Conservation (phyloP, 2,113 vertebrate species). For the Microtus pennsylvanicus region DNA sequence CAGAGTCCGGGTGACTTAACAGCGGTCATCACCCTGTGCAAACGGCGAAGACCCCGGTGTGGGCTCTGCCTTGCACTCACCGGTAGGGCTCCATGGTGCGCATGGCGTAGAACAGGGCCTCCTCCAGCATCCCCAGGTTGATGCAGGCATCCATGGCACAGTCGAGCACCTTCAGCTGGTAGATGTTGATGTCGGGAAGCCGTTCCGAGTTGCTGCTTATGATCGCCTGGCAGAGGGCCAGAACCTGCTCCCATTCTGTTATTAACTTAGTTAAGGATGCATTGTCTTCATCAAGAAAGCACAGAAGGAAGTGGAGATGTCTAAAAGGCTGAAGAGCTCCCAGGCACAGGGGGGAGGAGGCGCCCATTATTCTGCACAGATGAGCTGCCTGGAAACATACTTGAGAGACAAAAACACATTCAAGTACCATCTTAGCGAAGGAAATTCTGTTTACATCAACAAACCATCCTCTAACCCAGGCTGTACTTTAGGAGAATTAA, state of each 20-base stretch:
- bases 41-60: neutral
- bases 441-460: slow-evolving; percentile 66
- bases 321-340: slow-evolving; percentile 46
- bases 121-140: slow-evolving; percentile 90
- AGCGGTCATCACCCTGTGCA: rapidly evolving
- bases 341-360: slow-evolving; percentile 52
- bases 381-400: slow-evolving; percentile 69
- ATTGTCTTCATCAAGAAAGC: slow-evolving; percentile 67
- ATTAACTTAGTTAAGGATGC: slow-evolving; percentile 85
- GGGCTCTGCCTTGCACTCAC: slow-evolving; percentile 81
- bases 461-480: slow-evolving; percentile 39
- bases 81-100: slow-evolving; percentile 92
- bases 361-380: slow-evolving; percentile 20
- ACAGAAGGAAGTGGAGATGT: slow-evolving; percentile 39
- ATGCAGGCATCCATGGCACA: slow-evolving; percentile 93
- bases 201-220: slow-evolving; percentile 76
- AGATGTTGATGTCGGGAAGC: slow-evolving; percentile 94
- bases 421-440: slow-evolving; percentile 57
- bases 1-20: neutral
- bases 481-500: slow-evolving; percentile 8
- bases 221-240: slow-evolving; percentile 86
- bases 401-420: slow-evolving; percentile 55
- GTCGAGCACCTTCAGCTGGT: slow-evolving; percentile 93
- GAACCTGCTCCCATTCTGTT: slow-evolving; percentile 91
- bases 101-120: slow-evolving; percentile 89